A percentile compares a stretch with the other conserved stretches of the same genome.
Evolutionary conservation across 2,113 vertebrate genomes (phyloP).

Genomic region (Trichechus manatus): DNA sequence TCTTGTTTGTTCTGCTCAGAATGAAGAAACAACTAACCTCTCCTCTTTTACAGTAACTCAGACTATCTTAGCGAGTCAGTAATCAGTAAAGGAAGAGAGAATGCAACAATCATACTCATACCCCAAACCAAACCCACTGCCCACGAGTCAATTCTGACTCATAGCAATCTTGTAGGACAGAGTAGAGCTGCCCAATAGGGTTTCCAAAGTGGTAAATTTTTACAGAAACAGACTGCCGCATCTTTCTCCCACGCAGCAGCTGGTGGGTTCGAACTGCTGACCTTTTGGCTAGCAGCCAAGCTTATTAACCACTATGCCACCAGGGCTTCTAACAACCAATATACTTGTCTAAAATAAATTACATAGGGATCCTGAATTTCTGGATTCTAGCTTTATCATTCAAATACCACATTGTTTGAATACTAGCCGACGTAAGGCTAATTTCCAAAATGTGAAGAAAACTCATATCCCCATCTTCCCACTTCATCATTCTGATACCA

Average conservation of each 20-base stretch:
- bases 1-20: constrained; percentile 16
- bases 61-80: neutral
- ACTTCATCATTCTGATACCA: neutral
- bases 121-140: no score
- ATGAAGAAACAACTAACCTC: neutral
- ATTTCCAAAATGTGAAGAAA: neutral
- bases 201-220: no score
- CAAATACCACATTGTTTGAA: neutral
- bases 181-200: no score
- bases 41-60: neutral
- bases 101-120: neutral
- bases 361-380: neutral
- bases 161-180: no score
- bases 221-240: no score
- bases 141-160: no score
- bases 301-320: no score
- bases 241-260: no score
- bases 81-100: neutral
- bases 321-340: neutral
- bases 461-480: neutral
- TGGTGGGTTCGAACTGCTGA: no score
- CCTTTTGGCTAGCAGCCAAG: no score
- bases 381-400: neutral
- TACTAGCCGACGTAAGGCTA: neutral
- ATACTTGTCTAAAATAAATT: neutral